These are phyloP conservation scores for Drosophila suzukii DNA, from an alignment of 1,140 invertebrate species.

Conservation along the genomic window DNA sequence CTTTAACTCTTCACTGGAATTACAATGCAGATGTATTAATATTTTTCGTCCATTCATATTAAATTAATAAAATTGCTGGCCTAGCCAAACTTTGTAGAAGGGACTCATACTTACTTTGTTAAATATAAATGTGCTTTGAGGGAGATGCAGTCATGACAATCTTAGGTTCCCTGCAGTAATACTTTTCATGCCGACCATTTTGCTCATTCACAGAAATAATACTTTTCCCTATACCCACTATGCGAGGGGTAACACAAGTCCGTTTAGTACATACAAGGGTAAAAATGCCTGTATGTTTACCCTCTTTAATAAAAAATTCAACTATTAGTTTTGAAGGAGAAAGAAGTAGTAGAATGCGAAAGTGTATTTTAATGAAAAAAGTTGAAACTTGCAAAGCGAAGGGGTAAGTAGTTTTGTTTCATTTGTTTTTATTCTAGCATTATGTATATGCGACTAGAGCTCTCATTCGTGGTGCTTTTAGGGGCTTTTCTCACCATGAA, in stretches of 20 bases:
- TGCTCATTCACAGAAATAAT: no score
- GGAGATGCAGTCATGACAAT: slow-evolving; percentile 1
- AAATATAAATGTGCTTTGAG: slow-evolving; percentile 9
- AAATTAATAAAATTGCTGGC: slow-evolving; percentile 16
- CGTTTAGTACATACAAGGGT: slow-evolving; percentile 1
- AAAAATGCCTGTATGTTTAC: slow-evolving; percentile 19
- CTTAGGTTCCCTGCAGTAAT: not conserved
- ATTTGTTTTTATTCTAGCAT: slow-evolving; percentile 2
- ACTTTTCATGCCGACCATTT: not conserved
- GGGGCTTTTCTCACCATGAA: not conserved
- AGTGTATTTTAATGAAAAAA: slow-evolving; percentile 39
- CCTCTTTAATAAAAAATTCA: slow-evolving; percentile 43
- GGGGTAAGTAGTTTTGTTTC: slow-evolving; percentile 8
- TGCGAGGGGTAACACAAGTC: slow-evolving; percentile 21
- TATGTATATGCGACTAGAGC: not conserved
- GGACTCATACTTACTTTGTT: slow-evolving; percentile 9
- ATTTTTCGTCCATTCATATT: slow-evolving; percentile 19
- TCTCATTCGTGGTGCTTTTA: not conserved
- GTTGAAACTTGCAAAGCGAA: slow-evolving; percentile 15
- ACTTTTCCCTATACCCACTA: not conserved
- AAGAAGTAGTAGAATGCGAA: slow-evolving; percentile 21
- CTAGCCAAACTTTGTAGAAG: slow-evolving; percentile 14
- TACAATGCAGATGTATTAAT: slow-evolving; percentile 1
- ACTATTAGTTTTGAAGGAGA: slow-evolving; percentile 33
- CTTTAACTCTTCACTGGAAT: not conserved